These are phyloP conservation scores for Zaprionus davidi DNA, from an alignment of 1,140 invertebrate genomes.

Conservation along the genomic window DNA sequence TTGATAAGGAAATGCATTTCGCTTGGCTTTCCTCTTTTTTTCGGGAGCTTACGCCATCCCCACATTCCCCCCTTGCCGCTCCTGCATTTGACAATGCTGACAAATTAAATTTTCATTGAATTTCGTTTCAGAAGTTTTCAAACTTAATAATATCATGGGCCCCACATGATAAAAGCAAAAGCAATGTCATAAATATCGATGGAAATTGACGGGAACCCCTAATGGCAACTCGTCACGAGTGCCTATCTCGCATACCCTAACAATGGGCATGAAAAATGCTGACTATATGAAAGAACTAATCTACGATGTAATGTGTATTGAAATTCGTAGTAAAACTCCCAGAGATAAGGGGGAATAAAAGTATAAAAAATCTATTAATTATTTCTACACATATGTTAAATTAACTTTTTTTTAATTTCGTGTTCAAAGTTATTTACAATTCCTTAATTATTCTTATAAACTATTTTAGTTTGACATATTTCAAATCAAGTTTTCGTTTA, in stretches of 20 bases:
- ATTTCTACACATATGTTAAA: no score
- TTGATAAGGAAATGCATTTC: constrained; percentile 74
- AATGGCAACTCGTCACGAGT: constrained; percentile 64
- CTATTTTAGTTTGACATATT: no score
- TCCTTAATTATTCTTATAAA: no score
- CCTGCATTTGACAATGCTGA: constrained; percentile 42
- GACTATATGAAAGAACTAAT: neutral
- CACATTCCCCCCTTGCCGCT: neutral
- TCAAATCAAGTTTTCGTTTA: no score
- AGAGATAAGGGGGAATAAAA: no score
- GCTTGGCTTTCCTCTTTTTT: constrained; percentile 45
- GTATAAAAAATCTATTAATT: no score
- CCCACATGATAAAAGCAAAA: constrained; percentile 19
- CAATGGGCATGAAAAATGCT: neutral
- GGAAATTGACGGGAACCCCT: constrained; percentile 36
- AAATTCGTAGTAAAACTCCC: neutral
- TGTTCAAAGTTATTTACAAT: no score
- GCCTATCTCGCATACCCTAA: neutral
- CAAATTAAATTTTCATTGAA: constrained; percentile 64
- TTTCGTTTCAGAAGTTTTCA: neutral
- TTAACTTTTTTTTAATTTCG: no score
- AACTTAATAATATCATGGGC: constrained; percentile 45
- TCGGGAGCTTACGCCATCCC: neutral
- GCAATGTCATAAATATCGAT: constrained; percentile 59
- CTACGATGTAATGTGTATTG: no score